Evolutionary conservation across 2,797 vertebrate genomes (phyloP).

Genomic region (Rhinichthys osculus): DNA sequence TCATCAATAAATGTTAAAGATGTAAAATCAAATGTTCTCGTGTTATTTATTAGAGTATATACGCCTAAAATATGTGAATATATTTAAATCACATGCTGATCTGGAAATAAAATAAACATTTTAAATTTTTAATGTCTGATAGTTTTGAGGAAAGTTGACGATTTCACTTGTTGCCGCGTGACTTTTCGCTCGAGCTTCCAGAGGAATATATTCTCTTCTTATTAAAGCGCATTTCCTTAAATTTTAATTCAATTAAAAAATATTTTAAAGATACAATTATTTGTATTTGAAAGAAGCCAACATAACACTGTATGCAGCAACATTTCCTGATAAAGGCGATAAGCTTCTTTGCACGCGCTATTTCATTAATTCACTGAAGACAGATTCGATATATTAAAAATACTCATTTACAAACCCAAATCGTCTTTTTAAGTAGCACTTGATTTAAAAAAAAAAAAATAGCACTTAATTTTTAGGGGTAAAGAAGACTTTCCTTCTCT

Average conservation of each 20-base stretch:
- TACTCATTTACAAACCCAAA: not conserved
- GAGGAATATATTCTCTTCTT: no score
- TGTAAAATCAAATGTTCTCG: conserved; percentile 62
- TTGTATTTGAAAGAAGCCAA: not conserved
- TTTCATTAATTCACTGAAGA: not conserved
- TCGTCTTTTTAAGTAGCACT: not conserved
- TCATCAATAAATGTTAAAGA: conserved; percentile 72
- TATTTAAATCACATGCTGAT: conserved; percentile 18
- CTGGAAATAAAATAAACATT: conserved; percentile 7
- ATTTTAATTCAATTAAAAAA: not conserved
- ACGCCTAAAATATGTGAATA: not conserved
- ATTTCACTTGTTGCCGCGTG: conserved; percentile 47
- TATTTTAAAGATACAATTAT: not conserved
- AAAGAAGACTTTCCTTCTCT: not conserved
- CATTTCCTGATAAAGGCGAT: not conserved
- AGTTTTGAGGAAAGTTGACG: conserved; percentile 10
- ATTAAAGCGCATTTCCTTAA: not conserved
- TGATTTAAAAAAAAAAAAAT: not conserved
- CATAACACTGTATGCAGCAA: no score
- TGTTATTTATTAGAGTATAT: conserved; percentile 52
- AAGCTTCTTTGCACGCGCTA: not conserved
- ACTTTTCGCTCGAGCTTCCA: not conserved
- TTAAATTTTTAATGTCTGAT: not conserved
- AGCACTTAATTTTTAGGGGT: not conserved
- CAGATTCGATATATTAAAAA: not conserved